A percentile compares a stretch with the other conserved stretches of the same genome.
These are phyloP conservation scores for Cepaea hortensis DNA, from an alignment of 2,888 invertebrate genomes.

Conservation along the genomic window DNA sequence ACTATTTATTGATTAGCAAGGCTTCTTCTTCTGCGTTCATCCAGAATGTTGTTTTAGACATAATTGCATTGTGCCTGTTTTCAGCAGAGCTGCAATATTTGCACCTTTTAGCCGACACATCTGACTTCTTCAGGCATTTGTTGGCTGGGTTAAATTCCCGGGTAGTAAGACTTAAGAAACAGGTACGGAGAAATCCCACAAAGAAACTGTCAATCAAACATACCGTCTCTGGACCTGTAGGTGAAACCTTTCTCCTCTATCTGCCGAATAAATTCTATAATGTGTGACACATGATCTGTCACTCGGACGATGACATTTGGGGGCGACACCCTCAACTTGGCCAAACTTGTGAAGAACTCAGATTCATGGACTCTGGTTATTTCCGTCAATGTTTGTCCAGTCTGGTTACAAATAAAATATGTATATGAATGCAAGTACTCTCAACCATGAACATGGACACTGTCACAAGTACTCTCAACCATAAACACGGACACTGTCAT, in stretches of 20 bases:
- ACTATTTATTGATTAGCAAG: too few species aligned
- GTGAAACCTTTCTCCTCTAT: conserved; percentile 83
- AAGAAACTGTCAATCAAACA: neutral
- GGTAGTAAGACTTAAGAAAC: neutral
- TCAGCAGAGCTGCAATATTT: too few species aligned
- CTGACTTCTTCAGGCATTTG: too few species aligned
- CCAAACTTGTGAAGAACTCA: conserved; percentile 89
- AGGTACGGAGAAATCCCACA: neutral
- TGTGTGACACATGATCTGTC: conserved; percentile 87
- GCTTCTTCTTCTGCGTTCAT: too few species aligned
- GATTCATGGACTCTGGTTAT: conserved; percentile 84
- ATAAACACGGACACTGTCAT: too few species aligned
- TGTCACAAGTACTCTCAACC: too few species aligned
- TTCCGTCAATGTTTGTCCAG: conserved; percentile 79
- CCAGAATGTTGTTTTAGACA: too few species aligned
- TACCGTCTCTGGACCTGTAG: conserved; percentile 79
- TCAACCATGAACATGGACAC: too few species aligned
- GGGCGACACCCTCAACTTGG: conserved; percentile 82
- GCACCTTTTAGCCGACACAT: too few species aligned
- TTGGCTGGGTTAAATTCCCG: too few species aligned
- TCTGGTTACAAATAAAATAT: conserved; percentile 55
- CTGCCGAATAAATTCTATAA: conserved; percentile 84
- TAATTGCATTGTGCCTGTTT: too few species aligned
- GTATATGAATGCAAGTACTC: too few species aligned
- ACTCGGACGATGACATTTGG: conserved; percentile 87